Evolutionary conservation across 2,797 vertebrate species (phyloP), one percentile per base, ranked within the genome.

Genomic region (Pagetopsis macropterus): DNA sequence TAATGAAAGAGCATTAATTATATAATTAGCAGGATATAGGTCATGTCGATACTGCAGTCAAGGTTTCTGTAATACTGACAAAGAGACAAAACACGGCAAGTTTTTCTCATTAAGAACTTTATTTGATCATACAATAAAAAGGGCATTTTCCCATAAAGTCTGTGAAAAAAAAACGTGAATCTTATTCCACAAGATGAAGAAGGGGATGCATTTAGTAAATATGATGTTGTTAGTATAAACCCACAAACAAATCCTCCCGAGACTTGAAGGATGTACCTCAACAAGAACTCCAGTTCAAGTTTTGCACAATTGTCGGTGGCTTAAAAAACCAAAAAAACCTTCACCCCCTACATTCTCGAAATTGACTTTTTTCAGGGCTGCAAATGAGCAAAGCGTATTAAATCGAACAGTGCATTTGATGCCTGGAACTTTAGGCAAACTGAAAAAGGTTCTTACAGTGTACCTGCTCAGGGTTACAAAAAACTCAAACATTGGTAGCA

Each of bases 71-170:
- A 40, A 70, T 58, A 16, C 10, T 3, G 13, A 75, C 50, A 83
- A 61, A 81, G 31, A 3, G 46, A 59, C 15, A 57, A 11, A 40
- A 74, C 31, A 55, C 3, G 0, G 15, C 31, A 58, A 50, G 1
- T 5, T 45, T 78, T 56, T 70, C 70, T 75, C 41, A 75, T 87
- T 68, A 87, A 85, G 73, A 87, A 66, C 58, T 93, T 95, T 94
- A 91, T 88, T 94, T 85, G 78, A 87, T 90, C 79, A 77, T 86
- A 88, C 61, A 89, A 87, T 85, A 91, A 89, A 69, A 57, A 55
- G 10, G 16, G 61, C 31, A 73, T 45, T 63, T 41, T 78, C 9
- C 61, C 27, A n/a, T 78, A 57, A 56, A 17, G 75, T 67, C 48
- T 76, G 33, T 6, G 33, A 9, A 59, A 73, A 69, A 69, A 45